Evolutionary conservation across 53 echinoderm and acorn worm species (phyloP), one percentile per base, ranked within the genome.

Genomic region (Mesocentrotus franciscanus): DNA sequence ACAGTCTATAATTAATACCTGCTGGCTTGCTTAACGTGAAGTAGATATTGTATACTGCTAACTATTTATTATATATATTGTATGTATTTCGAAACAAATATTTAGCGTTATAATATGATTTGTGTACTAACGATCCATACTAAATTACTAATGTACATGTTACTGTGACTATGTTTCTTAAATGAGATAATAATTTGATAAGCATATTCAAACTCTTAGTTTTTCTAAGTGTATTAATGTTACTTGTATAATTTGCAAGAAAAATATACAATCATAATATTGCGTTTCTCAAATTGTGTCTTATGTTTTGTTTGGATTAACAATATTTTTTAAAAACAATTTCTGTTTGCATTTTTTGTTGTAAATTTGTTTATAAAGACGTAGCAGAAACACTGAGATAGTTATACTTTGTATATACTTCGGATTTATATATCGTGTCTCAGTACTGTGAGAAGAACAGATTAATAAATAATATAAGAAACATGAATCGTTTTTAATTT

Each of bases 401-500:
- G 10, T 18, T 79, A 39, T 79, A 35, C 17, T 8, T 36, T 79
- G 39, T 79, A 79, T 18, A 79, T 79, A 79, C 39, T 36, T 18
- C 79, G 35, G 39, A 79, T 79, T 75, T 89, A 60, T 89, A 89
- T 89, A 59, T 89, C 24, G 26, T 24, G 89, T 89, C 27, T 59
- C 60, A 57, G 56, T 89, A 29, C 89, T 89, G 58, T 59, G 32
- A 58, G 27, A 27, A 29, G 78, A 11, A 3, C 2, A 57, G n/a
- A 89, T n/a, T 14, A 60, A 89, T 89, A 59, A 60, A 85, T 57
- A 10, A 55, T 89, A 89, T 27, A 22, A 78, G 12, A 26, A n/a
- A 26, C 11, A 22, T 17, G 29, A 27, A 78, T 30, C 9, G 78
- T 30, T 30, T 78, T 26, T 24, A 33, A 22, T 78, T 22, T 26